These are phyloP conservation scores for Phodopus roborovskii DNA, from an alignment of 2,113 vertebrate genomes.

Conservation along the genomic window DNA sequence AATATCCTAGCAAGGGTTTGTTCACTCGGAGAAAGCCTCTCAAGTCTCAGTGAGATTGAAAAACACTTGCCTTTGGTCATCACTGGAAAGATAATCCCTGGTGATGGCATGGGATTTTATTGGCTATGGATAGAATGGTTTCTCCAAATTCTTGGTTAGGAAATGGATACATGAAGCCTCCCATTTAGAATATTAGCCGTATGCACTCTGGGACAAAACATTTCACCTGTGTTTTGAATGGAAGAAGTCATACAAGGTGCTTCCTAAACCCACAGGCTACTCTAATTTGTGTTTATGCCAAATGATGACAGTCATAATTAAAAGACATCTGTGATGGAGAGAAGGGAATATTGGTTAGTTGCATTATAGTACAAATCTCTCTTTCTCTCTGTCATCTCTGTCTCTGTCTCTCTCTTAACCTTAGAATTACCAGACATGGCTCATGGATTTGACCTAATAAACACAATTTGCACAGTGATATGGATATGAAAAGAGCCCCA, in stretches of 20 bases:
- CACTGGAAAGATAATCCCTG: background rate
- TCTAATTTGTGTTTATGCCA: background rate
- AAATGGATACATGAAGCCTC: background rate
- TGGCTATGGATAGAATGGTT: background rate
- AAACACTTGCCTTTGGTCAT: conserved; percentile 64
- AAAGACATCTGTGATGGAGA: background rate
- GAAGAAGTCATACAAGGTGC: background rate
- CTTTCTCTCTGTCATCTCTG: background rate
- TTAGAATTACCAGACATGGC: conserved; percentile 27
- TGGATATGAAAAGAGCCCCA: conserved; percentile 52
- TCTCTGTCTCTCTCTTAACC: background rate
- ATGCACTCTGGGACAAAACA: background rate
- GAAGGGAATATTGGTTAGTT: background rate
- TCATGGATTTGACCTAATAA: conserved; percentile 64
- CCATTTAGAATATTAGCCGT: background rate
- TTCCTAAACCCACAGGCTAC: background rate
- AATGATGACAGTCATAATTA: background rate
- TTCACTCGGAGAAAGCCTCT: conserved; percentile 75
- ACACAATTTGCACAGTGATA: conserved; percentile 57
- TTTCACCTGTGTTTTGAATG: background rate
- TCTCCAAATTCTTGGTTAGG: background rate
- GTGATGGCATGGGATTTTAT: conserved; percentile 3
- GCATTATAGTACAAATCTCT: background rate
- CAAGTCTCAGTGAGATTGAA: conserved; percentile 56
- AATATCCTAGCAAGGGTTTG: conserved; percentile 68